phyloP scores from a whole-genome alignment of 1,140 invertebrate species.

The Zaprionus nigranus region DNA sequence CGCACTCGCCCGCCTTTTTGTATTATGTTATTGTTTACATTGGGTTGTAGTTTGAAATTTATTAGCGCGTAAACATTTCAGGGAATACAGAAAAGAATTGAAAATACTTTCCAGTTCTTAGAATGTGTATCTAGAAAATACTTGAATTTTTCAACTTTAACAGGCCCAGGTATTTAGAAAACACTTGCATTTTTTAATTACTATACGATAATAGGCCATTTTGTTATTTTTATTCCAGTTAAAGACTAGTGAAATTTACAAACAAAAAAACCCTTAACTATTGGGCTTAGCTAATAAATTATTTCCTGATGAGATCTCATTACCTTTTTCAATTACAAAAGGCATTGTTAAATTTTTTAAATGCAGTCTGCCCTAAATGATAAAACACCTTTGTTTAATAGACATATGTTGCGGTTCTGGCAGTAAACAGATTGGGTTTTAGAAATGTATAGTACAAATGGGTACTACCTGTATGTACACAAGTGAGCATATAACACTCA shows the following conservation, averaged over 20 bases:
- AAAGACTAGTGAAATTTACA: not conserved
- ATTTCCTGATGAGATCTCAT: not conserved
- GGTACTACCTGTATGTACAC: not conserved
- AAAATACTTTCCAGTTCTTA: conserved; percentile 13
- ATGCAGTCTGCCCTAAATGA: not conserved
- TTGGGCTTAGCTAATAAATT: not conserved
- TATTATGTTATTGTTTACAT: conserved; percentile 48
- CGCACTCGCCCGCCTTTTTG: conserved; percentile 50
- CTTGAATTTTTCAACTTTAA: not conserved
- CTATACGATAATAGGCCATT: too few relatives aligned
- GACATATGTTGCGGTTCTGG: not conserved
- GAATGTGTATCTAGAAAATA: conserved; percentile 3
- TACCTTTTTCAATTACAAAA: not conserved
- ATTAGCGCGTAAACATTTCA: conserved; percentile 48
- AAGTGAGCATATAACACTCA: not conserved
- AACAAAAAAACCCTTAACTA: not conserved
- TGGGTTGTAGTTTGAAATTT: conserved; percentile 53
- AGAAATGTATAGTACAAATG: not conserved
- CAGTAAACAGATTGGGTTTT: not conserved
- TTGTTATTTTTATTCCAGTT: too few relatives aligned
- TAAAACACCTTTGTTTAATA: conserved; percentile 5
- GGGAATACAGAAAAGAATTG: conserved; percentile 18
- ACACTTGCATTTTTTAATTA: too few relatives aligned
- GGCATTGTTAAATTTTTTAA: not conserved
- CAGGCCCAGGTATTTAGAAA: too few relatives aligned